Evolutionary conservation across 2,113 vertebrate species (phyloP), one percentile per base, ranked within the genome.

Genomic region (Coracopsis vasa): DNA sequence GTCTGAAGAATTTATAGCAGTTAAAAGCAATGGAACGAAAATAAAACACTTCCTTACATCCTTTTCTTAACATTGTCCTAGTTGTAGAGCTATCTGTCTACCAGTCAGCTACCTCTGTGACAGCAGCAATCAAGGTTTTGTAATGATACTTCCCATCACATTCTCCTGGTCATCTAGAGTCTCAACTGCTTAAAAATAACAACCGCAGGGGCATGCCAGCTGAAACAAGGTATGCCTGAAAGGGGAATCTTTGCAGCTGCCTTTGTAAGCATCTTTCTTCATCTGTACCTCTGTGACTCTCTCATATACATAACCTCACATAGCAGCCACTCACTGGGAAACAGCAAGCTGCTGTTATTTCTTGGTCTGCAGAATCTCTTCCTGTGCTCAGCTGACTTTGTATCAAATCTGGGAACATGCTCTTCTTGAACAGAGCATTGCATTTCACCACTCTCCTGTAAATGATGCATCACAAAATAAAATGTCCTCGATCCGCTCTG

Each of bases 1-100:
- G 48, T 66, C 83, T 92, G 77, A 75, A 95, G 69, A 95, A 81
- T 91, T 86, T 94, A 91, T 84, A 60, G 69, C 15, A 51, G 80
- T 86, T 94, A 84, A 81, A 74, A 74, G 89, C 54, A 94, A 64
- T 44, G 58, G 90, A 91, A 95, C 50, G 33, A 84, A 92, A 96
- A 94, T 31, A 94, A 92, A 97, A 84, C 47, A 50, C 75, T 86
- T 86, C 50, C 60, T 95, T 81, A 86, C 65, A 78, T 37, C 54
- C 42, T 83, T 39, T 86, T 78, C 80, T 60, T 84, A 64, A 64
- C 3, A 1, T 79, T 87, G 29, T 67, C 39, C 69, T 91, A 7
- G 74, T 91, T 91, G 83, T 84, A 79, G 54, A 54, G 60, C 35
- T 91, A 47, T 92, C 53, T 80, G 62, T 86, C 86, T 54, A 77